phyloP scores from a whole-genome alignment of 2,888 invertebrate species.

The Drosophila neotestacea region DNA sequence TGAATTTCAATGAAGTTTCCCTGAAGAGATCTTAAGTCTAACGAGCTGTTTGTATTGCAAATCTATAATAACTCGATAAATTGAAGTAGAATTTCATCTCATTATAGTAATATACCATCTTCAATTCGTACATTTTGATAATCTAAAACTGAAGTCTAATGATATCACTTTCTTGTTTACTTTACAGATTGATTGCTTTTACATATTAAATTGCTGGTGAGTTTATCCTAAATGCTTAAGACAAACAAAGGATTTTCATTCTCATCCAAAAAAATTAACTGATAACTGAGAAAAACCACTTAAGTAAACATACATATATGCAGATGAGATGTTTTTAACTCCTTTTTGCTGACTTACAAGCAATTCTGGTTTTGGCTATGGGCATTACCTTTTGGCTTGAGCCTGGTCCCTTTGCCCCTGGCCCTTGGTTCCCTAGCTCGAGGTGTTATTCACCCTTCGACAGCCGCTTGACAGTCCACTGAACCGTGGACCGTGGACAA shows the following conservation, averaged over 20 bases:
- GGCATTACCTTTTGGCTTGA: slow-evolving; percentile 21
- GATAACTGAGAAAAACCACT: slow-evolving; percentile 49
- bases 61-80: slow-evolving; percentile 3
- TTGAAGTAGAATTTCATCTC: not conserved
- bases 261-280: slow-evolving; percentile 27
- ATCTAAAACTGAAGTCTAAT: slow-evolving; percentile 23
- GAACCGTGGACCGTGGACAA: slow-evolving; percentile 64
- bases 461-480: slow-evolving; percentile 58
- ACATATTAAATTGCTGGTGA: slow-evolving; percentile 56
- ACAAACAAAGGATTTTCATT: slow-evolving; percentile 26
- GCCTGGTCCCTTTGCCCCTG: slow-evolving; percentile 2
- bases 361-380: slow-evolving; percentile 26
- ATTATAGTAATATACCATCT: not conserved
- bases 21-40: slow-evolving; percentile 27
- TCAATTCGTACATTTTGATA: slow-evolving; percentile 6
- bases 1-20: slow-evolving; percentile 39
- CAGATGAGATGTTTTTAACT: slow-evolving; percentile 24
- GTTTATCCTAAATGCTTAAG: slow-evolving; percentile 27
- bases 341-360: slow-evolving; percentile 7
- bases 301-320: slow-evolving; percentile 40
- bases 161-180: slow-evolving; percentile 21
- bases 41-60: slow-evolving; percentile 37
- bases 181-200: slow-evolving; percentile 64
- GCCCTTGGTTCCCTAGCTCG: not conserved
- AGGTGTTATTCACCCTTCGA: slow-evolving; percentile 56